Base-by-base conservation (phyloP, 2,113 vertebrate species). In the Gobiocypris rarus region DNA sequence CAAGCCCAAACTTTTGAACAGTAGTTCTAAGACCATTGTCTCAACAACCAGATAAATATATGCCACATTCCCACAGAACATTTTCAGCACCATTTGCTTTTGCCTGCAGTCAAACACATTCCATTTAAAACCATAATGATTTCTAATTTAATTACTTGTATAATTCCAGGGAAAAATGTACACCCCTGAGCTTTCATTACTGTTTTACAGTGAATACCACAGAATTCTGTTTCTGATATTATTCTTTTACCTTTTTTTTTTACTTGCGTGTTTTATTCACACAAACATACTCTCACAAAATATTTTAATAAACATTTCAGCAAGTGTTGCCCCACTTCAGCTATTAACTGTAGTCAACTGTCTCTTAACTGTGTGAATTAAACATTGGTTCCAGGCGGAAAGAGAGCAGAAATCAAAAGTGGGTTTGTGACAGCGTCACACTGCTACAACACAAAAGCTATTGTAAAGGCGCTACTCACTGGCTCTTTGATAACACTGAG, bases 381-480 rank as follows among this genome's bases (percentile, higher is more conserved):
- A 82, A 70, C 41, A 58, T 73, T 48, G 19, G 61, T 70, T 70
- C 75, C 48, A 76, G 43, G 52, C 74, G 31, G 74, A 78, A 86
- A 80, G 73, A 74, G 61, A 59, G 70, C 73, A 82, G 22, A 43
- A 83, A 74, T 74, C 67, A 83, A 82, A 15, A 76, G 81, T 63
- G 45, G 34, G 85, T 56, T 58, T 78, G 43, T 83, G 80, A 70
- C 48, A 70, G 48, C 75, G 70, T 83, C 81, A 78, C 24, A 41
- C 81, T 28, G 19, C 65, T 56, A 24, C 48, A 75, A 86, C 85
- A 86, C 82, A 84, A 86, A 84, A 83, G 56, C 85, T 84, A 75
- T 84, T 86, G 85, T 86, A 71, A 63, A 86, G 81, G 81, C 67
- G 84, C 81, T 52, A 73, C 19, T 78, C 74, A 83, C 74, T 76